phyloP scores from a whole-genome alignment of 2,888 invertebrate species.

The Mermis nigrescens region DNA sequence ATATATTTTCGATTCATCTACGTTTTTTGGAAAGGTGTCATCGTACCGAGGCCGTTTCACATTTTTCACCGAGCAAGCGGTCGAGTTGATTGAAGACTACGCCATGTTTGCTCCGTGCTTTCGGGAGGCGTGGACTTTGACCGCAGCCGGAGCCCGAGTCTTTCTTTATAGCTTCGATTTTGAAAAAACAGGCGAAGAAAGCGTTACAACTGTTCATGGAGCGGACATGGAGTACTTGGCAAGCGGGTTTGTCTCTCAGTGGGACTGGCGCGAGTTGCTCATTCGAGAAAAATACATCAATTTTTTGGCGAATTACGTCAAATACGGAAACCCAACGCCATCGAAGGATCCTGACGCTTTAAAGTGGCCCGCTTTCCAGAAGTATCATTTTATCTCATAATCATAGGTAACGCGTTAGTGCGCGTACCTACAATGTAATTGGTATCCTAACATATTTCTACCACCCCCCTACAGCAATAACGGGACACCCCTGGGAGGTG shows the following conservation, averaged over 20 bases:
- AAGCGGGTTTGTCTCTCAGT: neutral
- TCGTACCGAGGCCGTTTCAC: too few relatives aligned
- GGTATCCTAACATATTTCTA: too few relatives aligned
- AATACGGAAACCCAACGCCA: neutral
- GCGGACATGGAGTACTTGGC: neutral
- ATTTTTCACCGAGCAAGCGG: neutral
- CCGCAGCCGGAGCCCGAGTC: constrained; percentile 1
- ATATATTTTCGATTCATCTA: too few relatives aligned
- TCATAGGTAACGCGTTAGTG: too few relatives aligned
- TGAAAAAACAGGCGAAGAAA: neutral
- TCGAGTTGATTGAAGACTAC: neutral
- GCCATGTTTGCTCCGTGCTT: neutral
- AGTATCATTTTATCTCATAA: too few relatives aligned
- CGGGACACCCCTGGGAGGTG: too few relatives aligned
- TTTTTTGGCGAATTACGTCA: neutral
- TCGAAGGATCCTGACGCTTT: neutral
- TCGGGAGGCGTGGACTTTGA: neutral
- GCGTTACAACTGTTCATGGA: neutral
- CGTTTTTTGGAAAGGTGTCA: too few relatives aligned
- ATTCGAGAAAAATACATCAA: neutral
- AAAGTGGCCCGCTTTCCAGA: neutral
- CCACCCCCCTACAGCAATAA: too few relatives aligned
- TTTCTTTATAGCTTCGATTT: constrained; percentile 13
- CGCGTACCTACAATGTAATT: too few relatives aligned
- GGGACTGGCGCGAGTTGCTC: neutral